Percentiles rank a stretch among this genome's conserved stretches.
These are phyloP conservation scores for Heliothis virescens DNA, from an alignment of 1,140 invertebrate genomes.

Conservation along the genomic window DNA sequence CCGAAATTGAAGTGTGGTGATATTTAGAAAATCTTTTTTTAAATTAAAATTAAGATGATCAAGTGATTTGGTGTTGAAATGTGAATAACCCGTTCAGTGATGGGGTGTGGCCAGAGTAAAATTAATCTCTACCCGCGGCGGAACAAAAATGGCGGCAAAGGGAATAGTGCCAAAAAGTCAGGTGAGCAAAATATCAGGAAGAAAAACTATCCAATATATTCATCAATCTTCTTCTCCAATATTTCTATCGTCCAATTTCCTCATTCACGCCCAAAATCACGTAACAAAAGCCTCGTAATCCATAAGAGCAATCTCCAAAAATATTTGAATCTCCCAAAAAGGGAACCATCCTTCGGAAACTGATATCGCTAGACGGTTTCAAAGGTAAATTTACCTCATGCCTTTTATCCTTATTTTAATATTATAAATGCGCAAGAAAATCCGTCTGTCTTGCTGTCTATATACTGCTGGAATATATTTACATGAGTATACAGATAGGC, in stretches of 20 bases:
- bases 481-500: too few relatives aligned
- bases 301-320: not conserved
- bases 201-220: not conserved
- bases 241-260: not conserved
- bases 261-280: too few relatives aligned
- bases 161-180: constrained; percentile 84
- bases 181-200: constrained; percentile 66
- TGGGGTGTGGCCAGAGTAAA: constrained; percentile 86
- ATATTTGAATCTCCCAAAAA: constrained; percentile 6
- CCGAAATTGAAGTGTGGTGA: not conserved
- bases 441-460: too few relatives aligned
- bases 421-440: too few relatives aligned
- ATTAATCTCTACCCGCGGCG: constrained; percentile 85
- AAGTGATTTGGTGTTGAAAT: constrained; percentile 36
- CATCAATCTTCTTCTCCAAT: not conserved
- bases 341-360: not conserved
- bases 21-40: constrained; percentile 15
- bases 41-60: constrained; percentile 45
- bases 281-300: too few relatives aligned
- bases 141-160: constrained; percentile 85
- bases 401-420: constrained; percentile 1
- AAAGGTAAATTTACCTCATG: constrained; percentile 33
- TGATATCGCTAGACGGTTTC: constrained; percentile 4
- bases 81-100: constrained; percentile 61
- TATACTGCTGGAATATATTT: too few relatives aligned